A percentile compares a stretch with the other conserved stretches of the same genome.
phyloP scores from a whole-genome alignment of 2,113 vertebrate species.

The Malurus elegans region DNA sequence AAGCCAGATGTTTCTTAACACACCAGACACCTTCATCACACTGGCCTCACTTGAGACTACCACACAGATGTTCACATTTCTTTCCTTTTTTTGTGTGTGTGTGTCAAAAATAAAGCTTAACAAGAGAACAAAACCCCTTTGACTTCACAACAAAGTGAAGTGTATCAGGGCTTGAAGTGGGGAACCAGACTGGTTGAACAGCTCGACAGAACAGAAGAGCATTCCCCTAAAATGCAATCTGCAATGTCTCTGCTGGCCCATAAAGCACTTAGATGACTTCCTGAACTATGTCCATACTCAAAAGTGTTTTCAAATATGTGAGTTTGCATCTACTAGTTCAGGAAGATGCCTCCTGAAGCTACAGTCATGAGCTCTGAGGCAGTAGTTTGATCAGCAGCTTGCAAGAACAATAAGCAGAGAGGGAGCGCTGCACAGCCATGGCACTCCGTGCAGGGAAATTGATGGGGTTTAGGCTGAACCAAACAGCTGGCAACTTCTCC shows the following conservation, averaged over 20 bases:
- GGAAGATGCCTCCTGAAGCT: neutral
- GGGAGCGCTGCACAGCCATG: neutral
- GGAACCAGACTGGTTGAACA: neutral
- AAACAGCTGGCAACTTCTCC: neutral
- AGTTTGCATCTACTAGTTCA: neutral
- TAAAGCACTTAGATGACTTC: neutral
- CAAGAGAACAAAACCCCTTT: neutral
- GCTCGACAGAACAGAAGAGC: neutral
- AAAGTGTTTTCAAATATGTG: neutral
- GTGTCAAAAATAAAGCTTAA: neutral
- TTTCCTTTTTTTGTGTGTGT: neutral
- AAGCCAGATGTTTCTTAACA: neutral
- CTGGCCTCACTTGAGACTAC: neutral
- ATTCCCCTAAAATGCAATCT: neutral
- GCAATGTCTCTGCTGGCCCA: neutral
- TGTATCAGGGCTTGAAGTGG: neutral
- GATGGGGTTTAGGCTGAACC: neutral
- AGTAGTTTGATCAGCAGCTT: neutral
- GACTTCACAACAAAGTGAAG: neutral
- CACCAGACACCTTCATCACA: neutral
- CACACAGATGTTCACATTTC: neutral
- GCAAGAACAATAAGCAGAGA: neutral
- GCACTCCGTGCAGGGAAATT: neutral
- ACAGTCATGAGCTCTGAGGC: neutral
- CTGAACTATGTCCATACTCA: neutral